phyloP scores from a whole-genome alignment of 30 jellyfish, hydroid and myxozoan genomes.

The Aurelia aurita complex sp. Pacific region DNA sequence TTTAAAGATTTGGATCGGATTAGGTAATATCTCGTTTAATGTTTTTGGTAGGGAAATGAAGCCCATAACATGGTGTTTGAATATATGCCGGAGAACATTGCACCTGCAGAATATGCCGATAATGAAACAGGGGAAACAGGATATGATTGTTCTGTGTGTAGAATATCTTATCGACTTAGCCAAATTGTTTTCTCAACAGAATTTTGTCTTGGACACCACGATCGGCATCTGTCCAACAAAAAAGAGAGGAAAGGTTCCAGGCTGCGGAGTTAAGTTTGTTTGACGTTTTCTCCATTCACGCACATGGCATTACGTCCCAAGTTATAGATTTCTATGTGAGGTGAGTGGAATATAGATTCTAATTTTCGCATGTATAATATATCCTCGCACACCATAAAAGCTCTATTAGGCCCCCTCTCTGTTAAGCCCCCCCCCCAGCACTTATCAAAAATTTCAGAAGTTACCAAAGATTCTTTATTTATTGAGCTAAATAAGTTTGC shows the following conservation, averaged over 20 bases:
- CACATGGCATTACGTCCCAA: conserved; percentile 12
- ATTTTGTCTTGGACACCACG: conserved; percentile 4
- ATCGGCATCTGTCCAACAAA: neutral
- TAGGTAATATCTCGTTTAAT: neutral
- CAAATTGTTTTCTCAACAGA: neutral
- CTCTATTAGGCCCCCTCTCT: too few species aligned
- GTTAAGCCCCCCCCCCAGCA: too few species aligned
- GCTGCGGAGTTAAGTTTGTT: neutral
- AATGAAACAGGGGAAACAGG: too few species aligned
- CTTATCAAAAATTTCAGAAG: too few species aligned
- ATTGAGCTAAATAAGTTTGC: too few species aligned
- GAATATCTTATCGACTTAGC: neutral
- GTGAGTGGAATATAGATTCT: neutral
- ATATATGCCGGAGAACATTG: neutral
- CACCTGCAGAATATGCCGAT: too few species aligned
- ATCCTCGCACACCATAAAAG: neutral
- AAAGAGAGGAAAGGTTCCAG: neutral
- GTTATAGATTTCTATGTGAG: conserved; percentile 1
- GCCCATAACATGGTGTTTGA: neutral
- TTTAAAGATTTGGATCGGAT: conserved; percentile 1
- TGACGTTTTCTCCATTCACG: neutral
- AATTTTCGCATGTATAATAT: neutral
- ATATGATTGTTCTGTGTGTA: neutral
- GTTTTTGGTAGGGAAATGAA: neutral
- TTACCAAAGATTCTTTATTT: too few species aligned